Conservation (phyloP, 2,113 vertebrate species). For the Archocentrus centrarchus region DNA sequence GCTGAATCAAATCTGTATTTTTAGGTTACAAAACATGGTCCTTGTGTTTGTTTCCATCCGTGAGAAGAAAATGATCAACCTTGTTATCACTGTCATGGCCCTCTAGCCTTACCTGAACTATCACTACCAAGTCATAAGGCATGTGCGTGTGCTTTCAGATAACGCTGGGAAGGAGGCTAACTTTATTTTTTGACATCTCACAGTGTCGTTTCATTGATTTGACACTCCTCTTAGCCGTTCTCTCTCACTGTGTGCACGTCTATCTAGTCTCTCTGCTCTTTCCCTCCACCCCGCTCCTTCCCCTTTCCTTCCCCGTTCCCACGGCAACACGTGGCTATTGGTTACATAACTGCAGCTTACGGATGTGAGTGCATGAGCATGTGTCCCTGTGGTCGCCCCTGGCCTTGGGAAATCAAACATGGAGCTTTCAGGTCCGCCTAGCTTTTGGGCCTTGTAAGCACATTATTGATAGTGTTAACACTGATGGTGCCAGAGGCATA, state of each 20-base stretch:
- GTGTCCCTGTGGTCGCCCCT: constrained; percentile 14
- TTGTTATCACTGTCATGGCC: not conserved
- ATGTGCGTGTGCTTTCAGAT: not conserved
- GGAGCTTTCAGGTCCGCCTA: constrained; percentile 15
- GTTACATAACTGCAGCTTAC: constrained; percentile 57
- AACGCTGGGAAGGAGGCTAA: not conserved
- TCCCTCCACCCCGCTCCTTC: constrained; percentile 17
- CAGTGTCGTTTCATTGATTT: constrained; percentile 42
- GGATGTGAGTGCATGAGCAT: not conserved
- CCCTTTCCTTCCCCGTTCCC: constrained; percentile 61
- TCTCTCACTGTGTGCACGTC: constrained; percentile 1
- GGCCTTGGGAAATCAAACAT: constrained; percentile 38
- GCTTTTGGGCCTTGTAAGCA: constrained; percentile 1
- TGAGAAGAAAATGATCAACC: not conserved
- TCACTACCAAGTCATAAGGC: not conserved
- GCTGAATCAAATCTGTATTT: not conserved
- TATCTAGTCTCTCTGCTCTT: constrained; percentile 18
- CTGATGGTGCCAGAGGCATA: not conserved
- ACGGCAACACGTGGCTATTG: constrained; percentile 61
- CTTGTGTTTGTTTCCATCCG: not conserved
- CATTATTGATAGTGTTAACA: constrained; percentile 40
- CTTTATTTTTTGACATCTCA: not conserved
- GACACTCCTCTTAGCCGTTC: not conserved
- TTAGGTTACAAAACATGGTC: not conserved
- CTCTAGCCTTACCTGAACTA: not conserved